Evolutionary conservation across 2,888 invertebrate species (phyloP).

Genomic region (Acutogordius australiensis): DNA sequence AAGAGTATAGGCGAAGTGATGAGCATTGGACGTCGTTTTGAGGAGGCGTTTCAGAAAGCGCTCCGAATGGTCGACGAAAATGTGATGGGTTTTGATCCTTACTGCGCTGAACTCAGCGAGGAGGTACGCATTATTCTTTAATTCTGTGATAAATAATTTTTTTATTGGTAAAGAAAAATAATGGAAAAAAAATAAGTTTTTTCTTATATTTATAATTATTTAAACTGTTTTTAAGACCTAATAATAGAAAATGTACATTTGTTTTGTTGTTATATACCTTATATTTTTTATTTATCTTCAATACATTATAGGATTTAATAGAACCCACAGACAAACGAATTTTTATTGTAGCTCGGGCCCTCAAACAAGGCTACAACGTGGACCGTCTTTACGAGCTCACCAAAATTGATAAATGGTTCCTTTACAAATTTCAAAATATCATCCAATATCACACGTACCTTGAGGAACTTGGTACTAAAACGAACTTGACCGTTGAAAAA

Average conservation of each 20-base stretch:
- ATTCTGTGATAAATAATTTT: background rate
- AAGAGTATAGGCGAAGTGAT: slow-evolving; percentile 97
- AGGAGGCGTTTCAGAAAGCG: slow-evolving; percentile 97
- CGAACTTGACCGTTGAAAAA: background rate
- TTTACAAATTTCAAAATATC: slow-evolving; percentile 70
- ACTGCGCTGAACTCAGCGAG: slow-evolving; percentile 20
- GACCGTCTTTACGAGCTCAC: slow-evolving; percentile 64
- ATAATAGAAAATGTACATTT: background rate
- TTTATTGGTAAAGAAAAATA: background rate
- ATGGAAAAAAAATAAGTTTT: background rate
- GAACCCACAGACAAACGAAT: slow-evolving; percentile 86
- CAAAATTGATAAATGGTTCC: slow-evolving; percentile 84
- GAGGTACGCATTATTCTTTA: background rate
- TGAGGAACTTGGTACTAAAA: background rate
- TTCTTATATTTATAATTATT: slow-evolving; percentile 1
- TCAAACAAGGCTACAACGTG: slow-evolving; percentile 47
- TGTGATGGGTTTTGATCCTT: slow-evolving; percentile 70
- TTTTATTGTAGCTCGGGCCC: slow-evolving; percentile 72
- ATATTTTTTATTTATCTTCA: background rate
- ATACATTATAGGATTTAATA: slow-evolving; percentile 35
- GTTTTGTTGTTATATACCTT: too few species aligned
- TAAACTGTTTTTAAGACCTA: background rate
- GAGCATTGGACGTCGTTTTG: slow-evolving; percentile 87
- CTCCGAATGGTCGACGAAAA: slow-evolving; percentile 87
- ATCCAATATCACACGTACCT: slow-evolving; percentile 35